These are phyloP conservation scores for Actenoides lindsayi DNA, from an alignment of 2,113 vertebrate genomes.

Conservation along the genomic window DNA sequence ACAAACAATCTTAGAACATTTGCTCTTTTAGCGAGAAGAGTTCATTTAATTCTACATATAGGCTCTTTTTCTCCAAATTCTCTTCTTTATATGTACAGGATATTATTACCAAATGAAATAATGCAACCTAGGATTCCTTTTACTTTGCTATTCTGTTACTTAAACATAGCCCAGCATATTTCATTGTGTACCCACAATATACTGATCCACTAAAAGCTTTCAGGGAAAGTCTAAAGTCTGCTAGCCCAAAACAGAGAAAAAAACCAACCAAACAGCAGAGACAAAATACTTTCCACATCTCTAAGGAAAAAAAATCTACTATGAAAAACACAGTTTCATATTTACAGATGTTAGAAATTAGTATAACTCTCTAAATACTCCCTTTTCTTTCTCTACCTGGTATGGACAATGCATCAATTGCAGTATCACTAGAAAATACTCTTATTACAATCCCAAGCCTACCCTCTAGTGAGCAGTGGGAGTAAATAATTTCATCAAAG, in stretches of 20 bases:
- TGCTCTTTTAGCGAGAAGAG: neutral
- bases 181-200: neutral
- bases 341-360: neutral
- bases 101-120: neutral
- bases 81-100: neutral
- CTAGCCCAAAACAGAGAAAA: neutral
- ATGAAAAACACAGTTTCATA: neutral
- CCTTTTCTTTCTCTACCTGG: neutral
- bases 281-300: neutral
- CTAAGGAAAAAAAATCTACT: neutral
- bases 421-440: neutral
- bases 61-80: neutral
- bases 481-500: slow-evolving; percentile 23
- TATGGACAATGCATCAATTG: neutral
- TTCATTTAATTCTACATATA: neutral
- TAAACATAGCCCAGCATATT: neutral
- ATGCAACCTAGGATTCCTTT: neutral
- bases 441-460: slow-evolving; percentile 57
- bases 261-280: neutral
- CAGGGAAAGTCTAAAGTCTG: neutral
- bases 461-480: slow-evolving; percentile 68
- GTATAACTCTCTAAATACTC: neutral
- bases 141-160: neutral
- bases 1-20: neutral
- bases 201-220: neutral